Percentiles rank a stretch among this genome's conserved stretches.
phyloP scores from a whole-genome alignment of 2,797 vertebrate genomes.

The Triplophysa yarkandensis region DNA sequence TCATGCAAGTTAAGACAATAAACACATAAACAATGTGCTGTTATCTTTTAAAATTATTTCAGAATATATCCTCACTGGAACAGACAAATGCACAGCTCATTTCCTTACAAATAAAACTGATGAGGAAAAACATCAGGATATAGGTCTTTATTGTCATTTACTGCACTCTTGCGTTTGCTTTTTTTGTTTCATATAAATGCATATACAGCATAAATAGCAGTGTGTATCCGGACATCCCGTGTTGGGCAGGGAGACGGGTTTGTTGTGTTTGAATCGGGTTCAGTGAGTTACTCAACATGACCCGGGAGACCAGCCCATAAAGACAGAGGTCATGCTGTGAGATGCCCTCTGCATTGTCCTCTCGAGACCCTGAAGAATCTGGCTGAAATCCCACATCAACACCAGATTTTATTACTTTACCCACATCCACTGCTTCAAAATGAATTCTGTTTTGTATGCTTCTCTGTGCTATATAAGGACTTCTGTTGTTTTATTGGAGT shows the following conservation, averaged over 20 bases:
- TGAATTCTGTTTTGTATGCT: too few species aligned
- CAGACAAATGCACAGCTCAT: slow-evolving; percentile 23
- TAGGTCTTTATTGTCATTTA: not conserved
- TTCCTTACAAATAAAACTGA: slow-evolving; percentile 11
- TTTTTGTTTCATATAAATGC: too few species aligned
- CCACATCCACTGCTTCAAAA: too few species aligned
- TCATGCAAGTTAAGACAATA: not conserved
- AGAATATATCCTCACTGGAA: slow-evolving; percentile 27
- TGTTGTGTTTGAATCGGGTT: slow-evolving; percentile 59
- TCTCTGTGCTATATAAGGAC: too few species aligned
- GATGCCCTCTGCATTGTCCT: slow-evolving; percentile 29
- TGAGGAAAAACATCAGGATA: not conserved
- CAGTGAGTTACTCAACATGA: slow-evolving; percentile 52
- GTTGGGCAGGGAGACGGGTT: slow-evolving; percentile 40
- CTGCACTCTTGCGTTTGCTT: not conserved
- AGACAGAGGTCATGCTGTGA: slow-evolving; percentile 49
- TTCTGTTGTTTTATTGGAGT: too few species aligned
- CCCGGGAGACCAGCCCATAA: slow-evolving; percentile 50
- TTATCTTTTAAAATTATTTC: slow-evolving; percentile 23
- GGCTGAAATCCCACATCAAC: not conserved
- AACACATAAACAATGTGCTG: slow-evolving; percentile 17
- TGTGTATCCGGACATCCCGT: slow-evolving; percentile 49
- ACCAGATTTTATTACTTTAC: too few species aligned
- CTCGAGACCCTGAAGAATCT: not conserved
- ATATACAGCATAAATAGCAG: not conserved